Evolutionary conservation across 2,888 invertebrate genomes (phyloP).

Genomic region (Agrotis segetum): DNA sequence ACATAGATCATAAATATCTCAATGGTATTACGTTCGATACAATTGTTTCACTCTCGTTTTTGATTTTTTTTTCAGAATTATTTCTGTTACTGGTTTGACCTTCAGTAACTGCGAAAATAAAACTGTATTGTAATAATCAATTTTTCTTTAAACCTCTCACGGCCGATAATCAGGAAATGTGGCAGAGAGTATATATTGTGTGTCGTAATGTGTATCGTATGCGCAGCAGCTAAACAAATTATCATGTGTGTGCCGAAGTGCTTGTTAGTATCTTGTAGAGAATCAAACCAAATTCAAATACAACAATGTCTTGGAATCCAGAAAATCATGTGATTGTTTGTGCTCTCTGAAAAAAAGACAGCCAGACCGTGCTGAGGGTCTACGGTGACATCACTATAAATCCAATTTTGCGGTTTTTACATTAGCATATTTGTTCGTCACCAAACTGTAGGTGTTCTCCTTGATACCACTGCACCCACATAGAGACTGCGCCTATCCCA

Average conservation of each 20-base stretch:
- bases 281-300: background rate
- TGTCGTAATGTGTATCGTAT: no score
- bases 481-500: constrained; percentile 78
- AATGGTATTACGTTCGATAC: constrained; percentile 33
- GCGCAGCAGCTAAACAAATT: constrained; percentile 11
- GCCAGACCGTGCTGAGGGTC: constrained; percentile 71
- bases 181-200: no score
- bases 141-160: constrained; percentile 18
- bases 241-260: background rate
- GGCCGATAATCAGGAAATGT: constrained; percentile 22
- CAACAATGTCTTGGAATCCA: background rate
- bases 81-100: constrained; percentile 21
- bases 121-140: background rate
- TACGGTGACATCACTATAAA: constrained; percentile 77
- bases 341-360: constrained; percentile 33
- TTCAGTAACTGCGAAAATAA: constrained; percentile 19
- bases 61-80: constrained; percentile 20
- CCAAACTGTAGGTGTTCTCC: constrained; percentile 79
- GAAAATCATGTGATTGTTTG: background rate
- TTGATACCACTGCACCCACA: constrained; percentile 83
- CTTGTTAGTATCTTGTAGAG: constrained; percentile 11
- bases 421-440: constrained; percentile 66
- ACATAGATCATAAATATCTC: constrained; percentile 28
- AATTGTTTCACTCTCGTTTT: constrained; percentile 45
- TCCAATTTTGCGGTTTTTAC: constrained; percentile 66